phyloP scores from a whole-genome alignment of 2,113 vertebrate genomes.

The Pampusana beccarii region DNA sequence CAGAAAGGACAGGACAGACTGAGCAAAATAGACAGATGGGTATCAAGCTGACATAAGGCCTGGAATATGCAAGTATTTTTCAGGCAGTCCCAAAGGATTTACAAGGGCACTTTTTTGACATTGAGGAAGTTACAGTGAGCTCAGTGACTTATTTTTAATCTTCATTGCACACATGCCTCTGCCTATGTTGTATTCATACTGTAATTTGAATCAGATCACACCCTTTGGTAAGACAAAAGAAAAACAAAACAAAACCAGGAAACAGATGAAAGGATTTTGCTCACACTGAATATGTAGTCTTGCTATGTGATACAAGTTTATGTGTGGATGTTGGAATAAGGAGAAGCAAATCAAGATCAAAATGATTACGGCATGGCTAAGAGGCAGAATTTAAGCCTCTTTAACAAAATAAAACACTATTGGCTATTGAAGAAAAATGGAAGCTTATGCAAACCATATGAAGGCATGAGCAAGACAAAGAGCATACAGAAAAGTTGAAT shows the following conservation, averaged over 20 bases:
- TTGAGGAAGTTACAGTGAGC: conserved; percentile 13
- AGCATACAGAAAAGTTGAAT: background rate
- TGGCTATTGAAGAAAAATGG: background rate
- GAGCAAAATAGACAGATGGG: background rate
- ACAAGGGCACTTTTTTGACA: conserved; percentile 22
- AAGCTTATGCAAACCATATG: background rate
- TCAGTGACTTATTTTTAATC: conserved; percentile 39
- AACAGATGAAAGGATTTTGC: background rate
- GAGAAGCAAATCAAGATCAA: background rate
- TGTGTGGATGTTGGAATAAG: background rate
- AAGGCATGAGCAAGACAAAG: background rate
- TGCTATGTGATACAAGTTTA: background rate
- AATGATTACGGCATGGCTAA: background rate
- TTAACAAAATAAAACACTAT: background rate
- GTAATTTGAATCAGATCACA: conserved; percentile 12
- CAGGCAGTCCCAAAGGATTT: conserved; percentile 23
- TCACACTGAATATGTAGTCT: background rate
- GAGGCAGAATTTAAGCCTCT: background rate
- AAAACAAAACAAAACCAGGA: background rate
- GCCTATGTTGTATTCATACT: background rate
- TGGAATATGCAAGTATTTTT: conserved; percentile 38
- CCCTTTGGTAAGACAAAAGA: background rate
- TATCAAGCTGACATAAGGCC: background rate
- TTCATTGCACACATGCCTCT: background rate
- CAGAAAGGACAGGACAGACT: background rate